Conservation (phyloP, 2,113 vertebrate genomes). For the Xenopus borealis region DNA sequence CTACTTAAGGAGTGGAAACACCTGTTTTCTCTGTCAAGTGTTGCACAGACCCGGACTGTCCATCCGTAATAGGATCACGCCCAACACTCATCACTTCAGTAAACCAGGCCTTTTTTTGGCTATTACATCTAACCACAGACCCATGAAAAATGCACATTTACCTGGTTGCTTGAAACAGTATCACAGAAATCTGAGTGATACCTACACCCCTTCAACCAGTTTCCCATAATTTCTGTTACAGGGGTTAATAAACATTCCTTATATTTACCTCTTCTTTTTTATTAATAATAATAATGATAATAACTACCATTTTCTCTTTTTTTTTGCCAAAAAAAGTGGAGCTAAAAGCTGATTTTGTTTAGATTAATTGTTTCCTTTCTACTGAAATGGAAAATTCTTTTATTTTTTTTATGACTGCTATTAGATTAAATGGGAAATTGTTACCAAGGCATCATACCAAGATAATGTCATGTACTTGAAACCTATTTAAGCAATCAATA, state of each 20-base stretch:
- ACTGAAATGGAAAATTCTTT: slow-evolving; percentile 18
- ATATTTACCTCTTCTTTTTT: neutral
- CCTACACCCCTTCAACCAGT: no score
- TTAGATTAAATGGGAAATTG: slow-evolving; percentile 18
- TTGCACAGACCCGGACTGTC: no score
- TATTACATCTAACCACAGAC: no score
- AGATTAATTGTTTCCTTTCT: slow-evolving; percentile 24
- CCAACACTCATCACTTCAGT: no score
- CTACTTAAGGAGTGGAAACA: no score
- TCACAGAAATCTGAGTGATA: no score
- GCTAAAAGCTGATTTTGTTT: slow-evolving; percentile 24
- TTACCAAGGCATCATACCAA: slow-evolving; percentile 18
- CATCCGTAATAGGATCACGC: no score
- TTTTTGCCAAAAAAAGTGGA: neutral
- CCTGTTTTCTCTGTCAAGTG: no score
- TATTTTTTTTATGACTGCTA: slow-evolving; percentile 22
- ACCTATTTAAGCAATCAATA: slow-evolving; percentile 17
- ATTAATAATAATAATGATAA: slow-evolving; percentile 2
- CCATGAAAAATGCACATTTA: no score
- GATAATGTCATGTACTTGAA: neutral
- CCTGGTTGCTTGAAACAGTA: no score
- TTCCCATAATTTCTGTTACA: no score
- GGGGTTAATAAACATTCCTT: neutral
- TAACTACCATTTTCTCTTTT: slow-evolving; percentile 1
- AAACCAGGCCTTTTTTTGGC: no score